Evolutionary conservation across 64 coral and sea anemone genomes (phyloP), one percentile per base, ranked within the genome.

Genomic region (Astreopora myriophthalma): DNA sequence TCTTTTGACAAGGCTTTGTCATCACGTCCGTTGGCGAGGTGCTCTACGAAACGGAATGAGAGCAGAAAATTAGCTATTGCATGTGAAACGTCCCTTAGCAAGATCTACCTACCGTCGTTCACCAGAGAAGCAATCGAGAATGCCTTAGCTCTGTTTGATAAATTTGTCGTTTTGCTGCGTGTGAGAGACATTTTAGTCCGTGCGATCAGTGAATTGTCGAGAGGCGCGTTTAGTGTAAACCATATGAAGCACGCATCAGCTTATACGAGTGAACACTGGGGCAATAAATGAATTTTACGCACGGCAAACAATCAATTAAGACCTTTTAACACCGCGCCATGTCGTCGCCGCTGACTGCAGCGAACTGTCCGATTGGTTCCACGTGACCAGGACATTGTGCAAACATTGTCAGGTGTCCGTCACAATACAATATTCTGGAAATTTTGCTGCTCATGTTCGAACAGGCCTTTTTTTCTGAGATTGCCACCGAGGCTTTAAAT

Each of bases 301-400:
- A 84, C 71, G 32, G 89, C 91, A 97, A 97, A 97, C 73, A 97
- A 97, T 97, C 95, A 94, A 97, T 97, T 97, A 97, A 90, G 83
- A 87, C 87, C 95, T 97, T 97, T 97, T 97, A 97, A 94, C 95
- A 86, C 86, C 79, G 95, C 95, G 95, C 90, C 95, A 87, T 87
- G 87, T 97, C 91, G 95, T 94, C 95, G 91, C 95, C 95, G 75
- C 52, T 16, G 51, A n/a, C 51, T 61, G 52, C 30, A 60, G 76
- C 76, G 14, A 80, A 80, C 76, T 80, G 76, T 80, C 76, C 55
- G 28, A 83, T 65, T 83, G 79, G 55, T 6, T 60, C 16, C 79
- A 83, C 79, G 79, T 83, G 79, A 83, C 79, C 79, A 17, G 35
- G 79, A 83, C 55, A 60, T 30, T 38, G 57, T 37, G 0, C 80